Conservation (phyloP, 1,140 invertebrate species). For the Drosophila mauritiana region DNA sequence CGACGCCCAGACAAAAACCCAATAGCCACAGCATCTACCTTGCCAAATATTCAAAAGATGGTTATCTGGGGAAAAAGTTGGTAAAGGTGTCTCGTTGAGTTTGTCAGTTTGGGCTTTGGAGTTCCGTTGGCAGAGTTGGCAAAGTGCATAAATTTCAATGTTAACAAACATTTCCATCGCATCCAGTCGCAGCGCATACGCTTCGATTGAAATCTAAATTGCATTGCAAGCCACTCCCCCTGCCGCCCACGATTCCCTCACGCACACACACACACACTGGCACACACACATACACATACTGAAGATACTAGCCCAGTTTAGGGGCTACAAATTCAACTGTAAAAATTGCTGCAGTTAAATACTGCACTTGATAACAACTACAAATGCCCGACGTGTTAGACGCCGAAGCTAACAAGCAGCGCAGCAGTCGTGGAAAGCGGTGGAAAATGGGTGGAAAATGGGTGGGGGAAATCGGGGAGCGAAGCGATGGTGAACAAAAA, state of each 20-base stretch:
- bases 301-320: constrained; percentile 11
- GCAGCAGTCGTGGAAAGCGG: constrained; percentile 38
- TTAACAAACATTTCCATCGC: constrained; percentile 45
- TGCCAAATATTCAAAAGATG: constrained; percentile 14
- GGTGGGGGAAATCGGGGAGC: background rate
- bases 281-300: background rate
- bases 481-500: constrained; percentile 58
- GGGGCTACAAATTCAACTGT: constrained; percentile 71
- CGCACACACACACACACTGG: constrained; percentile 3
- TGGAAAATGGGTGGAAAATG: constrained; percentile 26
- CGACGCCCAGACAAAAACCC: constrained; percentile 39
- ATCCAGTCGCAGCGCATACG: constrained; percentile 45
- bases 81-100: constrained; percentile 14
- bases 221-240: constrained; percentile 46
- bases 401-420: constrained; percentile 64
- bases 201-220: constrained; percentile 76
- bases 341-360: constrained; percentile 77
- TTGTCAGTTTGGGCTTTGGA: constrained; percentile 25
- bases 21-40: background rate
- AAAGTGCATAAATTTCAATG: constrained; percentile 71
- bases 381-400: constrained; percentile 70
- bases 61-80: background rate
- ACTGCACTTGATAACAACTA: constrained; percentile 76
- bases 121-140: constrained; percentile 6
- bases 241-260: background rate